Evolutionary conservation across 2,888 invertebrate species (phyloP).

Genomic region (Aphidius colemani): DNA sequence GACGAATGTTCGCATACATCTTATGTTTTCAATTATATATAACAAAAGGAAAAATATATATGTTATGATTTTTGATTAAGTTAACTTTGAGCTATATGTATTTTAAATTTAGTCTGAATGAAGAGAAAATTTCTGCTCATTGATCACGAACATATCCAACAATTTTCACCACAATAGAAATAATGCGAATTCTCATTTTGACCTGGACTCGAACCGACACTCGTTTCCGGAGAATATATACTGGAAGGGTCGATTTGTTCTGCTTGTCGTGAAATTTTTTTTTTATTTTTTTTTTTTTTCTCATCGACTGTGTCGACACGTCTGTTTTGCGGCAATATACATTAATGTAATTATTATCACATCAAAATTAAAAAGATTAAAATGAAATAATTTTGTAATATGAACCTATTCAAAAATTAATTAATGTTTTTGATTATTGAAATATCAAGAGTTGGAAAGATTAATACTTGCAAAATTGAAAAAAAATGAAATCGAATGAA

Average conservation of each 20-base stretch:
- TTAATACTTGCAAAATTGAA: constrained; percentile 19
- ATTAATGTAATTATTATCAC: neutral
- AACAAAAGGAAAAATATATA: no score
- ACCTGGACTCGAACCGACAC: constrained; percentile 2
- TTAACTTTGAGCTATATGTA: no score
- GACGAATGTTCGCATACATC: no score
- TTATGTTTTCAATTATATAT: no score
- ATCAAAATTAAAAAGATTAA: constrained; percentile 6
- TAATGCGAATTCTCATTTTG: constrained; percentile 11
- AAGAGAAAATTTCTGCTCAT: constrained; percentile 24
- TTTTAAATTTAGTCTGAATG: constrained; percentile 17
- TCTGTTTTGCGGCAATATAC: neutral
- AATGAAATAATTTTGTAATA: neutral
- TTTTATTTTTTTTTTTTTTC: constrained; percentile 3
- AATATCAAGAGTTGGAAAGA: no score
- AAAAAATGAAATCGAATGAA: constrained; percentile 17
- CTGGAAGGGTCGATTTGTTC: constrained; percentile 25
- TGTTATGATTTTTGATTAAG: no score
- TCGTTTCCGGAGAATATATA: neutral
- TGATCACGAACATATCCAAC: constrained; percentile 22
- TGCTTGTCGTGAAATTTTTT: constrained; percentile 11
- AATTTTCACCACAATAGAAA: constrained; percentile 20
- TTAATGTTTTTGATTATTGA: no score
- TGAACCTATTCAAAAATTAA: no score
- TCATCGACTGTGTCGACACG: neutral